Percentiles rank a stretch among this genome's conserved stretches.
Evolutionary conservation across 1,140 invertebrate species (phyloP).

Genomic region (Drosophila fuyamai): DNA sequence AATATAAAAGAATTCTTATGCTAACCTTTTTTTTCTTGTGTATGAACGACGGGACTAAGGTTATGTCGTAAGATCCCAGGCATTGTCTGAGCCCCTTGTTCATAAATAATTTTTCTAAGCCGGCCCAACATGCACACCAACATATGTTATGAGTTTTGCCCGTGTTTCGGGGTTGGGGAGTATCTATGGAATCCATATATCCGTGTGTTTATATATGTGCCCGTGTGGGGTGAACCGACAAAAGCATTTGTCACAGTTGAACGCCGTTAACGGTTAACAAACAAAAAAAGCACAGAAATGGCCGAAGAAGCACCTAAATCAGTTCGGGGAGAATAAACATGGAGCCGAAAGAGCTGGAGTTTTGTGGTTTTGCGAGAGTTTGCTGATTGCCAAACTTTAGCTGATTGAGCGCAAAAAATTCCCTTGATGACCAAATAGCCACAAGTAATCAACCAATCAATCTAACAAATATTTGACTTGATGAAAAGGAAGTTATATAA

Average conservation of each 20-base stretch:
- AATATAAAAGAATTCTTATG: too few species aligned
- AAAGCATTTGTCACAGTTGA: conserved; percentile 81
- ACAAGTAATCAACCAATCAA: conserved; percentile 46
- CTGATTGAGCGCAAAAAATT: conserved; percentile 60
- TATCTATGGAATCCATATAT: conserved; percentile 31
- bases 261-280: conserved; percentile 81
- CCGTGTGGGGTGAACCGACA: conserved; percentile 61
- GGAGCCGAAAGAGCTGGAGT: conserved; percentile 5
- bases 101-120: conserved; percentile 81
- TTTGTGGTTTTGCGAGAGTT: conserved; percentile 25
- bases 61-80: conserved; percentile 14
- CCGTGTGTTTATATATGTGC: conserved; percentile 29
- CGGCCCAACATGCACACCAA: conserved; percentile 62
- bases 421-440: conserved; percentile 25
- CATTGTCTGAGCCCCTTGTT: conserved; percentile 76
- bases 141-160: conserved; percentile 61
- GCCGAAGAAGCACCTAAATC: conserved; percentile 67
- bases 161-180: conserved; percentile 3
- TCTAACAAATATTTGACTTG: conserved; percentile 37
- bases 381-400: conserved; percentile 65
- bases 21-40: conserved; percentile 1
- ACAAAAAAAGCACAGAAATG: conserved; percentile 21
- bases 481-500: conserved; percentile 12
- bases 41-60: neutral
- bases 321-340: conserved; percentile 58